Evolutionary conservation across 2,888 invertebrate genomes (phyloP).

Genomic region (Drosophila rellima): DNA sequence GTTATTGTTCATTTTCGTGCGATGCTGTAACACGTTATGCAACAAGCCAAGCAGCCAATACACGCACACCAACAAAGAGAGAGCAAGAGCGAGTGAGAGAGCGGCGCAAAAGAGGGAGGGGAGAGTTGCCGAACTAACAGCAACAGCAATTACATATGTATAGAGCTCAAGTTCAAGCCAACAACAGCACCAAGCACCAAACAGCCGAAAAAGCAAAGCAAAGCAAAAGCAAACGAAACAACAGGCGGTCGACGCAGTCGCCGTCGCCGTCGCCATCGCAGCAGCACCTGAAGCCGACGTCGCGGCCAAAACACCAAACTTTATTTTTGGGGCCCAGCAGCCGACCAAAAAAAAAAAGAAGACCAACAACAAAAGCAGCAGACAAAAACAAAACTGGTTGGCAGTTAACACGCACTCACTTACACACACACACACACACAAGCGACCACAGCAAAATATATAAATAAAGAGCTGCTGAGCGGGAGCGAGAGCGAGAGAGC

Average conservation of each 20-base stretch:
- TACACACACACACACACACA: constrained; percentile 14
- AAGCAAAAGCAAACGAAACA: constrained; percentile 10
- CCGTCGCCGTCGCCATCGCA: background rate
- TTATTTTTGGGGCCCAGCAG: constrained; percentile 59
- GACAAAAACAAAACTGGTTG: constrained; percentile 55
- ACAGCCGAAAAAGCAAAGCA: constrained; percentile 40
- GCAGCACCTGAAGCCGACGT: constrained; percentile 17
- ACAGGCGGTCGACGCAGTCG: background rate
- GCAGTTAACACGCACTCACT: constrained; percentile 46
- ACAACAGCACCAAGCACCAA: constrained; percentile 56
- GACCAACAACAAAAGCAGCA: constrained; percentile 34
- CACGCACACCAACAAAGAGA: constrained; percentile 23
- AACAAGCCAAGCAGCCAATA: constrained; percentile 65
- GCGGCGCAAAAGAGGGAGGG: background rate
- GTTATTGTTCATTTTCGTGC: constrained; percentile 69
- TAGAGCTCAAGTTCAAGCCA: constrained; percentile 80
- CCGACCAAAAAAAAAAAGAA: constrained; percentile 27
- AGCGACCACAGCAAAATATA: background rate
- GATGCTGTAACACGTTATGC: constrained; percentile 85
- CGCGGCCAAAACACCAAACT: constrained; percentile 41
- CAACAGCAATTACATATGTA: constrained; percentile 74
- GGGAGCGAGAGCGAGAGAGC: constrained; percentile 12
- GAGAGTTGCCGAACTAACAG: constrained; percentile 41
- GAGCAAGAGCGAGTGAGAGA: background rate
- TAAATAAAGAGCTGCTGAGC: background rate